Conservation (phyloP, 1,140 invertebrate species). For the Eciton burchellii region DNA sequence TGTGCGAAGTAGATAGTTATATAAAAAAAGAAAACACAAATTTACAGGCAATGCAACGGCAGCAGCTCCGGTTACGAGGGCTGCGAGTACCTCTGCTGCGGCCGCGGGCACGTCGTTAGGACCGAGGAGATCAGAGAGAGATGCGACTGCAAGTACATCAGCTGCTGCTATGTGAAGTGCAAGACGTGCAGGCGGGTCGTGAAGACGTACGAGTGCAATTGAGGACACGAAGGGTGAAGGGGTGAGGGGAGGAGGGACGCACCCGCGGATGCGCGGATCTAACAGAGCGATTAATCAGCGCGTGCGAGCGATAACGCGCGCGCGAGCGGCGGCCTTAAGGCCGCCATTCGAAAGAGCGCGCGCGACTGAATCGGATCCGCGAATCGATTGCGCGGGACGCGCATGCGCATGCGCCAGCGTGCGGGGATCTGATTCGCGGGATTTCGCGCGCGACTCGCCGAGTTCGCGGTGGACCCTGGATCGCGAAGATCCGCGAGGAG, state of each 20-base stretch:
- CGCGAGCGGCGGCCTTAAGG: neutral
- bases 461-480: too few relatives aligned
- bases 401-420: neutral
- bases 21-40: neutral
- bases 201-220: constrained; percentile 91
- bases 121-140: constrained; percentile 89
- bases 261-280: too few relatives aligned
- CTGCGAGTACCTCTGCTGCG: constrained; percentile 95
- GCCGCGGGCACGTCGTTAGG: constrained; percentile 91
- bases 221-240: constrained; percentile 71
- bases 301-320: neutral
- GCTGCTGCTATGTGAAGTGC: constrained; percentile 96
- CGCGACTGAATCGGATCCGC: neutral
- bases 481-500: neutral
- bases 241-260: too few relatives aligned
- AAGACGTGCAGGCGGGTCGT: constrained; percentile 90
- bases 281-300: neutral
- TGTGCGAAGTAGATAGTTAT: neutral
- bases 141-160: constrained; percentile 96
- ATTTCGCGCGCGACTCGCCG: neutral
- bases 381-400: neutral
- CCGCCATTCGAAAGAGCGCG: neutral
- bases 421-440: neutral
- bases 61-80: constrained; percentile 90
- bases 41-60: constrained; percentile 88